These are phyloP conservation scores for Capromys pilorides DNA, from an alignment of 2,797 vertebrate genomes.

Conservation along the genomic window DNA sequence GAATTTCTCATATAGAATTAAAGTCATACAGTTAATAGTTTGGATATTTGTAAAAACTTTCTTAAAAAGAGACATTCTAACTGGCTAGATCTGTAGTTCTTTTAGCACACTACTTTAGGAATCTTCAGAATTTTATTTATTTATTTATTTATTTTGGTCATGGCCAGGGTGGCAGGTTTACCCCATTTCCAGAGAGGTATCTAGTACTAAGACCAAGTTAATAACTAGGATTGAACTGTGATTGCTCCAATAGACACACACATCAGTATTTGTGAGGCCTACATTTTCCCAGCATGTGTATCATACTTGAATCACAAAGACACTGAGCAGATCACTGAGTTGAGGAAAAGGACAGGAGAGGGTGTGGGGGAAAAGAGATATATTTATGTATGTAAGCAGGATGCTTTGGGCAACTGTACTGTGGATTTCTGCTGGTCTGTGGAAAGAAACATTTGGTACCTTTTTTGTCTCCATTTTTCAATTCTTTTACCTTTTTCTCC, in stretches of 20 bases:
- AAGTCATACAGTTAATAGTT: background rate
- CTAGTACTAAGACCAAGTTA: background rate
- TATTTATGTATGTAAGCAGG: too few species aligned
- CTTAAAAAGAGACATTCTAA: background rate
- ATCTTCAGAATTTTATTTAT: background rate
- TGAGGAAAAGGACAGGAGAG: too few species aligned
- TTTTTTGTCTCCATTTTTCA: too few species aligned
- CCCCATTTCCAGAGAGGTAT: background rate
- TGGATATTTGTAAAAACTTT: background rate
- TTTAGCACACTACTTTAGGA: background rate
- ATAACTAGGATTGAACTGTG: background rate
- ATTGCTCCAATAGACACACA: background rate
- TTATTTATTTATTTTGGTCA: background rate
- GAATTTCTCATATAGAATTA: background rate
- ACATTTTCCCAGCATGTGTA: background rate
- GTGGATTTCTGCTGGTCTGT: too few species aligned
- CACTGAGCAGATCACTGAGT: too few species aligned
- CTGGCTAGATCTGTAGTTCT: background rate
- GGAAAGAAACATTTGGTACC: too few species aligned
- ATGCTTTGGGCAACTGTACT: too few species aligned
- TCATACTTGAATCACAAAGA: background rate
- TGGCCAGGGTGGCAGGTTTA: background rate
- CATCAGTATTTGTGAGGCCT: background rate
- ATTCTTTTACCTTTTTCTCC: too few species aligned
- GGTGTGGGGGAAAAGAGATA: too few species aligned